phyloP scores from a whole-genome alignment of 2,888 invertebrate genomes.

The Catocala nupta region DNA sequence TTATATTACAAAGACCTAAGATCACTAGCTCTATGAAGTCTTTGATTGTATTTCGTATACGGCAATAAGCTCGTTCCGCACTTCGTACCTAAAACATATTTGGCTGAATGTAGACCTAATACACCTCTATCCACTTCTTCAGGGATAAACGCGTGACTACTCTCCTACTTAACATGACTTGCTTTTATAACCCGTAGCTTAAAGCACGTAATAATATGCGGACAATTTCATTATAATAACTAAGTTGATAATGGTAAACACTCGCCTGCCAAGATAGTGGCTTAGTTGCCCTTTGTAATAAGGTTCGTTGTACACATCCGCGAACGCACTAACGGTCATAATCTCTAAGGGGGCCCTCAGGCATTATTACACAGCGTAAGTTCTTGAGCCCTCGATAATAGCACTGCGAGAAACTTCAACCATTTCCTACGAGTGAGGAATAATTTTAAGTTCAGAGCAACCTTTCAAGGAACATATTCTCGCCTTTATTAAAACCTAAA shows the following conservation, averaged over 20 bases:
- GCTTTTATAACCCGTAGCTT: constrained; percentile 30
- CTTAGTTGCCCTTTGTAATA: constrained; percentile 58
- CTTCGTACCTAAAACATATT: no score
- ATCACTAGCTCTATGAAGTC: no score
- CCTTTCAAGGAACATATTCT: constrained; percentile 21
- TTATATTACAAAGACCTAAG: no score
- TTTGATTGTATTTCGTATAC: no score
- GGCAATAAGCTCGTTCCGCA: no score
- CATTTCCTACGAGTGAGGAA: constrained; percentile 60
- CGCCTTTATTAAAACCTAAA: constrained; percentile 13
- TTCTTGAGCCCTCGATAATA: constrained; percentile 59
- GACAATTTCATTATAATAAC: constrained; percentile 26
- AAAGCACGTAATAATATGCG: constrained; percentile 10
- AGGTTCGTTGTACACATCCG: constrained; percentile 49
- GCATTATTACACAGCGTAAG: constrained; percentile 62
- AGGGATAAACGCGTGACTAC: no score
- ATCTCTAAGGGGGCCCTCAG: constrained; percentile 62
- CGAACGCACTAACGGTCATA: constrained; percentile 61
- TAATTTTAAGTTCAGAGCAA: constrained; percentile 56
- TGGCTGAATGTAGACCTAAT: no score
- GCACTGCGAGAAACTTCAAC: constrained; percentile 61
- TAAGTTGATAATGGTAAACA: constrained; percentile 32
- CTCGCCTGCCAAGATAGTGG: constrained; percentile 42
- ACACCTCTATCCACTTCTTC: no score
- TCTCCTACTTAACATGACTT: constrained; percentile 15